Base-by-base conservation (phyloP, 1,140 invertebrate species). In the Saccostrea echinata region DNA sequence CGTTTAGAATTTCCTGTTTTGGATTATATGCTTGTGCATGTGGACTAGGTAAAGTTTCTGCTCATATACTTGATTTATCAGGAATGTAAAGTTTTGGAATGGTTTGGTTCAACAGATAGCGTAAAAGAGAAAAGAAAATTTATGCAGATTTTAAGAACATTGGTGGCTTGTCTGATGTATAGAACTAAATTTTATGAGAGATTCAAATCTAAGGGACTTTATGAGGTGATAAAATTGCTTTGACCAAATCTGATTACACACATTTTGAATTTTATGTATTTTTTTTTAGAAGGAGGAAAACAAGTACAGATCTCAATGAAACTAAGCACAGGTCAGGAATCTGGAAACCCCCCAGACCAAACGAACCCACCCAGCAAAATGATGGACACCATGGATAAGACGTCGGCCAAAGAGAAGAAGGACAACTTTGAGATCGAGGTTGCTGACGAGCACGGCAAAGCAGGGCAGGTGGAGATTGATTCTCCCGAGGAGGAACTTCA, bases 401-500 rank as follows among this genome's bases (percentile, higher is more conserved):
- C 82, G 27, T 57, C 61, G 9, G 3, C 61, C 52, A 85, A 68
- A 24, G 76, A 86, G 27, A 86, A 88, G 80, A 88, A 88, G 51
- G 88, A 88, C 16, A 81, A 84, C 12, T 86, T 92, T 71, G 90
- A 89, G 85, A 82, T 92, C 71, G 92, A 91, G 24, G 89, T 92
- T 30, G 91, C 90, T 64, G 91, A 91, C 0, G 92, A 91, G 30
- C 90, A 92, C 27, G 92, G 92, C 1, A 89, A 90, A 51, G 86
- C 85, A 16, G 91, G 90, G 13, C 89, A 91, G 57, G 92, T 92
- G n/a, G 92, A 92, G 82, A 92, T 92, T 43, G 92, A 92, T 71
- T 87, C 88, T 0, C 85, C 89, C 0, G 92, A 92, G 53, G 86
- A 91, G 51, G 92, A 92, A 33, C 87, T 55, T 4, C 85, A 86